These are phyloP conservation scores for Blastomussa wellsi DNA, from an alignment of 92 coral and sea anemone species.

Conservation along the genomic window DNA sequence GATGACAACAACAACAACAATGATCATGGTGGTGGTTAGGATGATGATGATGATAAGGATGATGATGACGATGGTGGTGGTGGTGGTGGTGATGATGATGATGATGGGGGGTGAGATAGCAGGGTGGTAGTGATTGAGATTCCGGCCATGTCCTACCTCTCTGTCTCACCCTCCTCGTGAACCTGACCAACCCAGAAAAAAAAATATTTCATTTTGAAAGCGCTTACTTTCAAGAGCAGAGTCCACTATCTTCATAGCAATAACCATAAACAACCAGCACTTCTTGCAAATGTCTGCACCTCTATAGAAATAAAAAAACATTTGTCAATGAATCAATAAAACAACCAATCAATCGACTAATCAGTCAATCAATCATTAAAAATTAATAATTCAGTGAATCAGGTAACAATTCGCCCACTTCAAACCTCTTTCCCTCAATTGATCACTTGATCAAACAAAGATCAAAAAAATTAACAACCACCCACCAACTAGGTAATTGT, in stretches of 20 bases:
- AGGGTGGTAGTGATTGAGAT: too few species aligned
- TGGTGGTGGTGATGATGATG: too few species aligned
- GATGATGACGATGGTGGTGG: background rate
- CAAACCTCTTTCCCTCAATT: too few species aligned
- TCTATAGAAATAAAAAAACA: constrained; percentile 41
- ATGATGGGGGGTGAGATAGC: too few species aligned
- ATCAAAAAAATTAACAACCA: background rate
- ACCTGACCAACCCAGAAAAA: background rate
- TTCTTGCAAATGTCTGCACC: constrained; percentile 90
- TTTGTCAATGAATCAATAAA: background rate
- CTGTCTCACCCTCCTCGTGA: too few species aligned
- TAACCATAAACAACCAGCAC: constrained; percentile 95
- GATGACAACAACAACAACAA: background rate
- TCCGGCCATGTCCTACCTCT: too few species aligned
- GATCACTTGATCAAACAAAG: background rate
- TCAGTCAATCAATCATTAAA: background rate
- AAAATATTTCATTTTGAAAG: background rate
- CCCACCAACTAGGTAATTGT: background rate
- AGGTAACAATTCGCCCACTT: too few species aligned
- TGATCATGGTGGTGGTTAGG: too few species aligned
- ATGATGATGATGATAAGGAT: background rate
- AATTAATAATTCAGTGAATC: too few species aligned
- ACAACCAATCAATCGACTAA: background rate
- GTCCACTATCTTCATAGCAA: constrained; percentile 94
- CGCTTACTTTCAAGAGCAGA: constrained; percentile 77